Evolutionary conservation across 2,797 vertebrate genomes (phyloP), one percentile per base, ranked within the genome.

Genomic region (Pangasius sanitwongsei): DNA sequence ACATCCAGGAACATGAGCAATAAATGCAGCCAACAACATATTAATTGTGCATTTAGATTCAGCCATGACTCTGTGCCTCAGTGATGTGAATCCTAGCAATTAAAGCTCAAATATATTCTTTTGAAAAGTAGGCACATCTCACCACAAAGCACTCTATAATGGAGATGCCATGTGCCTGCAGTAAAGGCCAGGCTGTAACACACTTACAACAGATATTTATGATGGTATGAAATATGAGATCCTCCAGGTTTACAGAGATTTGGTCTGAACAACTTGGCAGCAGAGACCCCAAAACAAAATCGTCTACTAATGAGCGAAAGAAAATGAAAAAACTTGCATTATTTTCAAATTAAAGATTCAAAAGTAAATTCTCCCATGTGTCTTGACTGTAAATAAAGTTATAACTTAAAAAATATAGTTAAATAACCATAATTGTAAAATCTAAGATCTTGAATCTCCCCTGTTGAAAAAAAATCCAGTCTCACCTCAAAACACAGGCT

Each of bases 21-120:
- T 91, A 93, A 92, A 89, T 65, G 84, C 57, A 83, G 87, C 82
- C 85, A 59, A 91, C 63, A 93, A 94, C 91, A 91, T 90, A 90
- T 94, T 95, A 94, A 94, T 90, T 93, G 92, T 92, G 90, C 91
- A 93, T 92, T 94, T 91, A 93, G 89, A 92, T 88, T 95, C 90
- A 91, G 91, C 93, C 87, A 88, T 94, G 91, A 94, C 91, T 92
- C 83, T 6, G 81, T 18, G 25, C 91, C 94, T 94, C 92, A 92
- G 48, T 87, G 86, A 92, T 92, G 92, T 84, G 94, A 87, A 92
- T 92, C 90, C 91, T 41, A 89, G 92, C 93, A 95, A 95, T 96
- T 96, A 95, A 87, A 93, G 86, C 91, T 91, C 90, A 95, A 95
- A 96, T 94, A 94, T 88, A 94, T 92, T 93, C 87, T 93, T 94